These are phyloP conservation scores for Ganaspis brasiliensis DNA, from an alignment of 2,888 invertebrate genomes.

Conservation along the genomic window DNA sequence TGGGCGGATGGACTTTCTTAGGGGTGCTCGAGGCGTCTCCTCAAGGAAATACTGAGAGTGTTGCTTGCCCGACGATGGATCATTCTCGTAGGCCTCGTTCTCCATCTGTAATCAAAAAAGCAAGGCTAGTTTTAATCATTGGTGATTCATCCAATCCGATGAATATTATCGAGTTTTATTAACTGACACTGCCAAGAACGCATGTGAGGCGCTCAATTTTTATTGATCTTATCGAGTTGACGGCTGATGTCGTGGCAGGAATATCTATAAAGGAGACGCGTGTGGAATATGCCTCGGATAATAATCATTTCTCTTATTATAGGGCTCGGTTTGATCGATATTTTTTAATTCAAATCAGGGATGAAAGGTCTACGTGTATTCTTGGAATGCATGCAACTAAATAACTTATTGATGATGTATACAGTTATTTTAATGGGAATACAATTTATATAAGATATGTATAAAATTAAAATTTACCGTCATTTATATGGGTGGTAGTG, in stretches of 20 bases:
- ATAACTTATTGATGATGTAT: too few species aligned
- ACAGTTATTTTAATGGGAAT: too few species aligned
- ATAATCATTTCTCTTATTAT: slow-evolving; percentile 37
- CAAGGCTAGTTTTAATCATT: slow-evolving; percentile 32
- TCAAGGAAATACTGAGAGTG: slow-evolving; percentile 38
- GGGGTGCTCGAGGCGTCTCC: slow-evolving; percentile 46
- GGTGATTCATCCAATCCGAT: slow-evolving; percentile 36
- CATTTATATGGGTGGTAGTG: too few species aligned
- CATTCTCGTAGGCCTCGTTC: slow-evolving; percentile 77
- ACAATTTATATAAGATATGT: too few species aligned
- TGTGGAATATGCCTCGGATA: slow-evolving; percentile 14
- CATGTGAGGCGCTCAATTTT: slow-evolving; percentile 11
- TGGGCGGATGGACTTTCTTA: slow-evolving; percentile 45
- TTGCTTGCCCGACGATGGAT: slow-evolving; percentile 57
- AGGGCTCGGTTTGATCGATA: not conserved
- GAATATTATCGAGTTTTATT: slow-evolving; percentile 31
- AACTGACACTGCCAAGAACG: slow-evolving; percentile 5
- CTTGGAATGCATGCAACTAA: too few species aligned
- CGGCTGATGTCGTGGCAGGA: slow-evolving; percentile 16
- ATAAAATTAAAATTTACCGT: too few species aligned
- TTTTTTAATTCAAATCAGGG: not conserved
- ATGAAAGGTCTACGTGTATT: not conserved
- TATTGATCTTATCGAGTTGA: slow-evolving; percentile 37
- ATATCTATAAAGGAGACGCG: slow-evolving; percentile 32
- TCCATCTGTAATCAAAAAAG: slow-evolving; percentile 73